These are phyloP conservation scores for Rhagium mordax DNA, from an alignment of 2,888 invertebrate genomes.

Conservation along the genomic window DNA sequence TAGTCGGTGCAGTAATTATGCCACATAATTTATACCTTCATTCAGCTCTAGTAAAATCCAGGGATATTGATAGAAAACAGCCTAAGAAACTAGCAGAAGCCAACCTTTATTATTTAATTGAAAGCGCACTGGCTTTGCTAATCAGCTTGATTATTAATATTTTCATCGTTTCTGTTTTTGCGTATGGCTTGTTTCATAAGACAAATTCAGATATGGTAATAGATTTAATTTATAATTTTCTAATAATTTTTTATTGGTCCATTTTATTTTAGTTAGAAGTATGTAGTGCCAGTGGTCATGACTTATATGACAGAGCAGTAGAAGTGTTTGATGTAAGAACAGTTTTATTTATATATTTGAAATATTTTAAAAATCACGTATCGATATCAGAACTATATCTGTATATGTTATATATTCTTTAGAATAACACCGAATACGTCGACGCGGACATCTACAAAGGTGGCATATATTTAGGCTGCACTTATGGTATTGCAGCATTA, in stretches of 20 bases:
- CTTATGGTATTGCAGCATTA: slow-evolving; percentile 82
- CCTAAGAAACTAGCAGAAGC: slow-evolving; percentile 83
- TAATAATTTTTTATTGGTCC: neutral
- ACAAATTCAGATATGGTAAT: slow-evolving; percentile 79
- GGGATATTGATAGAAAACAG: slow-evolving; percentile 83
- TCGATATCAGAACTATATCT: too few relatives aligned
- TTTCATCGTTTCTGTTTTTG: slow-evolving; percentile 90
- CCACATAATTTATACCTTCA: slow-evolving; percentile 93
- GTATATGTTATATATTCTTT: slow-evolving; percentile 46
- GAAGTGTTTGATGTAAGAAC: slow-evolving; percentile 47
- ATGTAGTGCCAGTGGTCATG: slow-evolving; percentile 23
- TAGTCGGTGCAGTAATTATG: slow-evolving; percentile 89
- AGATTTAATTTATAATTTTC: slow-evolving; percentile 25
- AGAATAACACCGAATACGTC: slow-evolving; percentile 71
- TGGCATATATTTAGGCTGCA: slow-evolving; percentile 82
- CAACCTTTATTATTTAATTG: slow-evolving; percentile 86
- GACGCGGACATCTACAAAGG: slow-evolving; percentile 81
- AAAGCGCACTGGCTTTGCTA: slow-evolving; percentile 83
- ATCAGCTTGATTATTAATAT: slow-evolving; percentile 90
- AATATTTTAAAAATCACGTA: too few relatives aligned
- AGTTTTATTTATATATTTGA: neutral
- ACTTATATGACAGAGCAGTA: slow-evolving; percentile 40
- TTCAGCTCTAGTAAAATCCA: slow-evolving; percentile 90
- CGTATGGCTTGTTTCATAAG: slow-evolving; percentile 82
- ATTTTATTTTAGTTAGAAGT: slow-evolving; percentile 25